Evolutionary conservation across 1,140 invertebrate species (phyloP).

Genomic region (Heliconius hermathena): DNA sequence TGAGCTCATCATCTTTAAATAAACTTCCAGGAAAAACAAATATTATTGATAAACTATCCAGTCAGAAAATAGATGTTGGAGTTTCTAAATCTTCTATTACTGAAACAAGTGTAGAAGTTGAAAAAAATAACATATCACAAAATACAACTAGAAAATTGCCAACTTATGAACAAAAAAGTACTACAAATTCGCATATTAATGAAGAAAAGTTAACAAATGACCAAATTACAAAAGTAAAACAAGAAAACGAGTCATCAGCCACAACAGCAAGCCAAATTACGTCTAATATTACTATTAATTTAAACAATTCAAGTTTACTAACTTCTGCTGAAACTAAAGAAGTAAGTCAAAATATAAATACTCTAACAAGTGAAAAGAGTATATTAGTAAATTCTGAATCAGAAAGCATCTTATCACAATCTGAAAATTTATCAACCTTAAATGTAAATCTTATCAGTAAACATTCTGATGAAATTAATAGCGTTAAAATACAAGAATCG

Average conservation of each 20-base stretch:
- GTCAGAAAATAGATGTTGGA: neutral
- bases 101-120: neutral
- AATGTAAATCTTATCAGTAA: neutral
- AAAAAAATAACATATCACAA: neutral
- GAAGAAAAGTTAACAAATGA: neutral
- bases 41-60: neutral
- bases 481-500: neutral
- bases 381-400: neutral
- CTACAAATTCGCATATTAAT: neutral
- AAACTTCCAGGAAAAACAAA: neutral
- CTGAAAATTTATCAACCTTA: neutral
- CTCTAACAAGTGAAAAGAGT: neutral
- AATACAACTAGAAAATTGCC: neutral
- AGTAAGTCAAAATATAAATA: neutral
- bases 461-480: neutral
- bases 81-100: neutral
- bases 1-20: constrained; percentile 16
- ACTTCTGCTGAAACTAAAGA: constrained; percentile 1
- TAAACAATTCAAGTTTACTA: neutral
- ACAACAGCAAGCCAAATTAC: neutral
- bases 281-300: neutral
- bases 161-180: neutral
- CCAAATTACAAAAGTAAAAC: neutral
- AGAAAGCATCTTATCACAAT: neutral
- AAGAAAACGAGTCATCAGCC: neutral